A percentile compares a stretch with the other conserved stretches of the same genome.
These are phyloP conservation scores for Platyscapa corneri DNA, from an alignment of 1,140 invertebrate genomes.

Conservation along the genomic window DNA sequence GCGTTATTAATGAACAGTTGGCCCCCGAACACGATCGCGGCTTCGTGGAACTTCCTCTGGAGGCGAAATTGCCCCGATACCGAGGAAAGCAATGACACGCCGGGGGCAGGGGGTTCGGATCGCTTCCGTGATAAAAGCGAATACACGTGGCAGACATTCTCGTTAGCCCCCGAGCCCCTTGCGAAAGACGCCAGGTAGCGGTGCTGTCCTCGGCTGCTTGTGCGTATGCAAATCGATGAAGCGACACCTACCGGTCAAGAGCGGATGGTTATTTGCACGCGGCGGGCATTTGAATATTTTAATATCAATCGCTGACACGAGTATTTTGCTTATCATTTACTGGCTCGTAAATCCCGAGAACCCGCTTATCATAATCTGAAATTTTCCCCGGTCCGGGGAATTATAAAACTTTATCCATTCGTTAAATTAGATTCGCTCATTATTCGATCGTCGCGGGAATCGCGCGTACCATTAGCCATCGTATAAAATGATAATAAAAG, in stretches of 20 bases:
- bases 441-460: not conserved
- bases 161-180: not conserved
- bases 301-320: constrained; percentile 37
- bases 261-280: constrained; percentile 25
- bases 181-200: not conserved
- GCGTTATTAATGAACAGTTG: constrained; percentile 34
- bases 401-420: constrained; percentile 13
- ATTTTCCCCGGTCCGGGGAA: not conserved
- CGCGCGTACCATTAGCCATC: not conserved
- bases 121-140: constrained; percentile 42
- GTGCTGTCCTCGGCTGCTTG: not conserved
- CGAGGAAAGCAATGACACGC: not conserved
- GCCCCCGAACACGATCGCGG: not conserved
- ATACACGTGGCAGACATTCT: constrained; percentile 10
- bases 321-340: not conserved
- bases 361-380: not conserved
- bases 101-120: not conserved
- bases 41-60: not conserved
- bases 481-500: constrained; percentile 24
- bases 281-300: constrained; percentile 50
- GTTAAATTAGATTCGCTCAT: constrained; percentile 9
- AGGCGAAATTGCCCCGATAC: not conserved
- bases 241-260: not conserved
- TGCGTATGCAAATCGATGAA: not conserved
- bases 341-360: not conserved